Evolutionary conservation across 2,113 vertebrate genomes (phyloP), one percentile per base, ranked within the genome.

Genomic region (Upupa epops): DNA sequence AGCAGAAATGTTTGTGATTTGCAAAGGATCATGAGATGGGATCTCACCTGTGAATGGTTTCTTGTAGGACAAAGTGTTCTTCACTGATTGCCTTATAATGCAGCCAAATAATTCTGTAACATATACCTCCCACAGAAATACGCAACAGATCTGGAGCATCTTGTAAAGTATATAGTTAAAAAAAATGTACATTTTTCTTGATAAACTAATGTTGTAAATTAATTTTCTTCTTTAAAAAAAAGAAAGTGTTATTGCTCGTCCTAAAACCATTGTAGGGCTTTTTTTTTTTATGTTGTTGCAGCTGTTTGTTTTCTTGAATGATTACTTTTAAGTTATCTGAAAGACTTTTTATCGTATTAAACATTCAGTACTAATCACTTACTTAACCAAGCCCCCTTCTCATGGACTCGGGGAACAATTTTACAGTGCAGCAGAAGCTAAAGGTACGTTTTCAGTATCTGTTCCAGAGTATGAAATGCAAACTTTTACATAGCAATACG

Each of bases 11-110:
- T 87, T 85, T 92, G 68, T 91, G 90, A 54, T 52, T 59, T 96
- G 96, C 91, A 91, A 65, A 79, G 68, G 73, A 96, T 96, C 81
- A 91, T 45, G 88, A 94, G 83, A 26, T 48, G 88, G 86, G 96
- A 93, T 96, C 63, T 94, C 88, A 77, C 83, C 74, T 46, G 2
- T 13, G 71, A 93, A 89, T 59, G 48, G 87, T 65, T 95, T 77
- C 52, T 89, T 56, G 82, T 77, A 86, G 93, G 86, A 95, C 78
- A 85, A 85, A 51, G 65, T 77, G 75, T 92, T 94, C 95, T 97
- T 97, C 96, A 96, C 97, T 96, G 96, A 97, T 96, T 97, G 98
- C 98, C 98, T 98, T 98, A 98, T 55, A 96, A 96, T 88, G 83
- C 95, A 98, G 97, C 97, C 97, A 98, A 97, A 98, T 95, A 92